Evolutionary conservation across 2,113 vertebrate species (phyloP).

Genomic region (Dromiciops gliroides): DNA sequence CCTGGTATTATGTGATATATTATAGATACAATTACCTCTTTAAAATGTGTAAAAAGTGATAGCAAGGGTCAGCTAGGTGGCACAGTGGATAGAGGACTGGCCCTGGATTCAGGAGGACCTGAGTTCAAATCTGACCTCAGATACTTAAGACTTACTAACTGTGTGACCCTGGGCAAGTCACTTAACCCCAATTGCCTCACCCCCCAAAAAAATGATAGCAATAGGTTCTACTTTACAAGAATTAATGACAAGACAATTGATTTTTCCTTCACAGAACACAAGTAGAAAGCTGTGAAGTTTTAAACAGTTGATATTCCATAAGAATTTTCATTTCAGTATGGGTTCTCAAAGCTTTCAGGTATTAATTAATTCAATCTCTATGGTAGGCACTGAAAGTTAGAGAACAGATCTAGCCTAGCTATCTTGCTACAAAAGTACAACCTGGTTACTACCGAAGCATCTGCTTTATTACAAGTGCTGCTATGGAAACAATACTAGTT

Average conservation of each 20-base stretch:
- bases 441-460: neutral
- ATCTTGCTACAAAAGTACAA: neutral
- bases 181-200: no score
- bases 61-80: neutral
- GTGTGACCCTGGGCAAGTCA: no score
- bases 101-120: no score
- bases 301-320: constrained; percentile 21
- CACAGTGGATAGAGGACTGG: no score
- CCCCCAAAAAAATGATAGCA: no score
- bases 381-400: neutral
- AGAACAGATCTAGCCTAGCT: constrained; percentile 1
- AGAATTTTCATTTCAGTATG: constrained; percentile 8
- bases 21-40: constrained; percentile 14
- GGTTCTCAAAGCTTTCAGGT: constrained; percentile 48
- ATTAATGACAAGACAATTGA: neutral
- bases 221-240: constrained; percentile 28
- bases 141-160: no score
- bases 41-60: constrained; percentile 45
- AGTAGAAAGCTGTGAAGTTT: constrained; percentile 3
- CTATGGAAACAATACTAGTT: neutral
- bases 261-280: neutral
- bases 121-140: no score
- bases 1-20: neutral
- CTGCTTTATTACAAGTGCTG: neutral
- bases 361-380: constrained; percentile 46